These are phyloP conservation scores for Cryptomyrus ogoouensis DNA, from an alignment of 2,113 vertebrate species.

Conservation along the genomic window DNA sequence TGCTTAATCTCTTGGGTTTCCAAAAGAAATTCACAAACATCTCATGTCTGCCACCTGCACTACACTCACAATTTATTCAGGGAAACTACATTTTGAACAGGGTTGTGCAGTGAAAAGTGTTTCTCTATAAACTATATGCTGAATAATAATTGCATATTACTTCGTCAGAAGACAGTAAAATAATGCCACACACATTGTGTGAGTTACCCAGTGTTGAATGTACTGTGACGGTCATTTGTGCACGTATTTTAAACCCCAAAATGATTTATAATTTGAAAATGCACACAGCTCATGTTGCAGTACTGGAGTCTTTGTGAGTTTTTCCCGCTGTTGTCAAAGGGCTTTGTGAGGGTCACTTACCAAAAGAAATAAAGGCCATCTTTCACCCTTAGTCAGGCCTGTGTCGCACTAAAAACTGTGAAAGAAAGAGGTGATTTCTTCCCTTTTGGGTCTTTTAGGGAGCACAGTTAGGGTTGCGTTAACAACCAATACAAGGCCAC, in stretches of 20 bases:
- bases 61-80: background rate
- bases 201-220: background rate
- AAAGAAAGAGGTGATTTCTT: slow-evolving; percentile 4
- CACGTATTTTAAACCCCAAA: background rate
- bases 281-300: background rate
- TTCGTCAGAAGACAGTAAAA: background rate
- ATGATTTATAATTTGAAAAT: background rate
- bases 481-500: slow-evolving; percentile 11
- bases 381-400: background rate
- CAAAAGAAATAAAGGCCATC: slow-evolving; percentile 1
- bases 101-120: background rate
- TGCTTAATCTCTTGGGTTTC: background rate
- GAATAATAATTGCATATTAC: background rate
- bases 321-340: background rate
- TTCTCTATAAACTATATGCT: background rate
- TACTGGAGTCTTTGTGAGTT: background rate
- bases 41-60: background rate
- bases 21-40: background rate
- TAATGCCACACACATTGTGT: background rate
- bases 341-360: background rate
- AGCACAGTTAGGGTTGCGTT: slow-evolving; percentile 2
- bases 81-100: background rate
- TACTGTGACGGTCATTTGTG: background rate
- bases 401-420: background rate
- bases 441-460: slow-evolving; percentile 7